phyloP scores from a whole-genome alignment of 2,113 vertebrate genomes.

The Montifringilla adamsi region DNA sequence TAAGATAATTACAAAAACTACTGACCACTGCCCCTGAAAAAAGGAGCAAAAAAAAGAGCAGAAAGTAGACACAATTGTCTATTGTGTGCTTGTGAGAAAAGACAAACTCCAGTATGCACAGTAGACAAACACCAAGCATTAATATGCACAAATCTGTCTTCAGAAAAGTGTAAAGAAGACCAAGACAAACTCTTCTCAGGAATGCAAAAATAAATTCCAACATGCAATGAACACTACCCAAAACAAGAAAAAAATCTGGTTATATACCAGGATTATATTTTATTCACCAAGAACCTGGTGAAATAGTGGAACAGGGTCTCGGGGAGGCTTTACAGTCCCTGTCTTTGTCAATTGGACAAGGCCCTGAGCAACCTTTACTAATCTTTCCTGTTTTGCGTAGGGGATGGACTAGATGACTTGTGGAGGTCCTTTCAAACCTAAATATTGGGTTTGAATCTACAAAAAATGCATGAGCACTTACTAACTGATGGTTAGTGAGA shows the following conservation, averaged over 20 bases:
- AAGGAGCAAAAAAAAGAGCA: not conserved
- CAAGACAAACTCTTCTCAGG: not conserved
- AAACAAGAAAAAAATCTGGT: not conserved
- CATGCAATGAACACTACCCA: accelerated
- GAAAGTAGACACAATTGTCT: not conserved
- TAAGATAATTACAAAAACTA: not conserved
- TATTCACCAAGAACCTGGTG: accelerated
- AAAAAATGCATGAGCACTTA: not conserved
- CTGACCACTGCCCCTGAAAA: not conserved
- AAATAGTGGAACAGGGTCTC: not conserved
- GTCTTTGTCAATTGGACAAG: not conserved
- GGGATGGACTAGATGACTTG: not conserved
- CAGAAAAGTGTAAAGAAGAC: not conserved
- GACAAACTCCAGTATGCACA: not conserved
- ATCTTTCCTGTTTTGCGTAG: not conserved
- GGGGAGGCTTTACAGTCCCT: not conserved
- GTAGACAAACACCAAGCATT: not conserved
- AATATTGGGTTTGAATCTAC: not conserved
- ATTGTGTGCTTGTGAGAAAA: not conserved
- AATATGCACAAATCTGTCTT: not conserved
- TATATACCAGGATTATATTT: not conserved
- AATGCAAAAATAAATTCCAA: not conserved
- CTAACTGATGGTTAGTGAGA: too few species aligned
- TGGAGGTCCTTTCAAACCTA: not conserved
- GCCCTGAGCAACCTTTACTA: not conserved